Conservation (phyloP, 2,888 invertebrate genomes). For the Hypomecis punctinalis region DNA sequence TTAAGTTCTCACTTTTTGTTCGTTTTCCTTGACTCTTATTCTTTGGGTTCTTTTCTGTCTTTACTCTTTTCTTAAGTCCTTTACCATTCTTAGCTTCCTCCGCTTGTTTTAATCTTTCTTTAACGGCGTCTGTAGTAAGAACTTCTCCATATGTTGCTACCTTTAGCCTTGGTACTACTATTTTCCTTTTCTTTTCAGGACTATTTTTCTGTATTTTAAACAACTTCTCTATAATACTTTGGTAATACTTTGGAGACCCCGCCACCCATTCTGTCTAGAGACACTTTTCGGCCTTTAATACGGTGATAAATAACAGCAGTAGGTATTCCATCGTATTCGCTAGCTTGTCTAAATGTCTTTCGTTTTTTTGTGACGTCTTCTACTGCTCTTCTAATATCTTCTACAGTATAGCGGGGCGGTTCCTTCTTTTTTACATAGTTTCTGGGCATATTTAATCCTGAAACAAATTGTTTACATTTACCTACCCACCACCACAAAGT, state of each 20-base stretch:
- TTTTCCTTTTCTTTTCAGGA: too few relatives aligned
- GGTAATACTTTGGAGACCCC: conserved; percentile 24
- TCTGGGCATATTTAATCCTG: background rate
- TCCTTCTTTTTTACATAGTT: conserved; percentile 5
- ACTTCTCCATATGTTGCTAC: too few relatives aligned
- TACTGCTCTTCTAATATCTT: conserved; percentile 10
- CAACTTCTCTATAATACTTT: too few relatives aligned
- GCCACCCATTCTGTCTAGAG: conserved; percentile 22
- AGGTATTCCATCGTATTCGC: conserved; percentile 13
- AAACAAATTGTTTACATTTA: conserved; percentile 4
- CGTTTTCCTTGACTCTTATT: too few relatives aligned
- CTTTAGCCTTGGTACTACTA: too few relatives aligned
- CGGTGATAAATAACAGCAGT: conserved; percentile 26
- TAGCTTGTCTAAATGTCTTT: conserved; percentile 14
- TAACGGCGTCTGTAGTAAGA: too few relatives aligned
- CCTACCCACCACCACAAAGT: conserved; percentile 7
- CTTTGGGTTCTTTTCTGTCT: too few relatives aligned
- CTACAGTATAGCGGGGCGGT: conserved; percentile 2
- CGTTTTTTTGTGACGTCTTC: conserved; percentile 14
- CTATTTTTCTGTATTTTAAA: too few relatives aligned
- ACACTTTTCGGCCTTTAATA: conserved; percentile 26
- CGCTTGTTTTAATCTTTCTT: too few relatives aligned
- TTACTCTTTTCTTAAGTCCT: too few relatives aligned
- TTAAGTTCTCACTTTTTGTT: too few relatives aligned
- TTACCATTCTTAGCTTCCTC: too few relatives aligned